These are phyloP conservation scores for Potamilus streckersoni DNA, from an alignment of 1,140 invertebrate genomes.

Conservation along the genomic window DNA sequence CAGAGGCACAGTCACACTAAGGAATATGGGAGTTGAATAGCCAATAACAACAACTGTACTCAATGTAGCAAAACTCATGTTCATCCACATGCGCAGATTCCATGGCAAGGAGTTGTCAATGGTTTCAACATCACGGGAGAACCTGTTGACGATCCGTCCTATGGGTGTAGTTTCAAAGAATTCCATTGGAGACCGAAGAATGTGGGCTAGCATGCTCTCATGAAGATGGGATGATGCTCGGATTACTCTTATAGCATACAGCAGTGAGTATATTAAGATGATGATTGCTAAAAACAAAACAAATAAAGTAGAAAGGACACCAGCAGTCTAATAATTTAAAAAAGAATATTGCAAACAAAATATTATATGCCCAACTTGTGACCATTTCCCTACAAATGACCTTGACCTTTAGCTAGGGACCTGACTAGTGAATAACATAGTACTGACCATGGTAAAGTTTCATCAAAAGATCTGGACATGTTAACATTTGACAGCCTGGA, in stretches of 20 bases:
- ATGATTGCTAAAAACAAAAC: conserved; percentile 39
- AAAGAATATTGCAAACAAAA: too few relatives aligned
- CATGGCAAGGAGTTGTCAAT: conserved; percentile 52
- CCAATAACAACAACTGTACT: conserved; percentile 44
- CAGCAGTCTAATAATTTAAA: too few relatives aligned
- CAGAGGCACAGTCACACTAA: conserved; percentile 86
- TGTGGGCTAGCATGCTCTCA: conserved; percentile 76
- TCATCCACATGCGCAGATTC: conserved; percentile 43
- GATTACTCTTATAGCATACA: conserved; percentile 56
- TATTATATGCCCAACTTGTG: too few relatives aligned
- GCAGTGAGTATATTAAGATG: conserved; percentile 37
- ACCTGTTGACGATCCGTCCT: conserved; percentile 74
- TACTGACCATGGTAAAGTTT: too few relatives aligned
- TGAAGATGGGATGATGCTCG: conserved; percentile 82
- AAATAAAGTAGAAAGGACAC: neutral
- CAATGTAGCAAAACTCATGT: conserved; percentile 40
- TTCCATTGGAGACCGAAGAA: conserved; percentile 67
- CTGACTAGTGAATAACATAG: too few relatives aligned
- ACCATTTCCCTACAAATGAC: too few relatives aligned
- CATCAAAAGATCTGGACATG: too few relatives aligned
- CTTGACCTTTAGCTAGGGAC: too few relatives aligned
- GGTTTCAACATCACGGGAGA: conserved; percentile 70
- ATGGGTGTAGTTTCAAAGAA: conserved; percentile 76
- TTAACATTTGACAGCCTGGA: too few relatives aligned
- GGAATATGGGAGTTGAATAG: conserved; percentile 77